Evolutionary conservation across 2,113 vertebrate species (phyloP).

Genomic region (Lepus europaeus): DNA sequence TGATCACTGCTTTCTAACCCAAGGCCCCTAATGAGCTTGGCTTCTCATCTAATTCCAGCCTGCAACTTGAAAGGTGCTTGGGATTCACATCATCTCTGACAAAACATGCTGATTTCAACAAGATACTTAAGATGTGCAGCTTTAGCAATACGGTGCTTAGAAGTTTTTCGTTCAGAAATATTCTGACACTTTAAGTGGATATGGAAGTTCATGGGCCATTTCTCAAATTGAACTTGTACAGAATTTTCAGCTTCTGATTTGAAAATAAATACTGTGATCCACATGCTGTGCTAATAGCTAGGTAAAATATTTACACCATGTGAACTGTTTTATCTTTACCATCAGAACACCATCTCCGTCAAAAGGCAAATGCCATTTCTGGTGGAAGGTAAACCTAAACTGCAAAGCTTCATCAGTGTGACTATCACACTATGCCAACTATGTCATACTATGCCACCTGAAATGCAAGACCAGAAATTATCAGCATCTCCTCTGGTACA

Average conservation of each 20-base stretch:
- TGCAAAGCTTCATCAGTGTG: not conserved
- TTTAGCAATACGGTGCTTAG: not conserved
- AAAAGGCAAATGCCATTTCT: slow-evolving; percentile 60
- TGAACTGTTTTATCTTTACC: slow-evolving; percentile 19
- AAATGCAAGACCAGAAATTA: slow-evolving; percentile 26
- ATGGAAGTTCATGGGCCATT: not conserved
- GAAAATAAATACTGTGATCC: not conserved
- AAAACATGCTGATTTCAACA: not conserved
- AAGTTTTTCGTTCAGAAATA: slow-evolving; percentile 34
- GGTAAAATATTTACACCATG: not conserved
- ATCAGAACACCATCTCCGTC: not conserved
- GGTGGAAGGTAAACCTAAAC: not conserved
- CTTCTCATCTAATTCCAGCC: not conserved
- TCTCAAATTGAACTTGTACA: not conserved
- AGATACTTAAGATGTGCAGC: not conserved
- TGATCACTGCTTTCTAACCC: not conserved
- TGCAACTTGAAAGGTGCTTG: not conserved
- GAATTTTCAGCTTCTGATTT: not conserved
- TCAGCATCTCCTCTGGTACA: not conserved
- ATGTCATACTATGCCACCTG: not conserved
- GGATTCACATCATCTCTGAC: not conserved
- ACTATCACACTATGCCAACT: not conserved
- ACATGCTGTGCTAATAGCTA: not conserved
- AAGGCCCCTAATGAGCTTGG: not conserved
- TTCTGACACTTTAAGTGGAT: not conserved